A percentile compares a stretch with the other conserved stretches of the same genome.
These are phyloP conservation scores for Cyphomyrus plagiostoma DNA, from an alignment of 2,113 vertebrate genomes.

Conservation along the genomic window DNA sequence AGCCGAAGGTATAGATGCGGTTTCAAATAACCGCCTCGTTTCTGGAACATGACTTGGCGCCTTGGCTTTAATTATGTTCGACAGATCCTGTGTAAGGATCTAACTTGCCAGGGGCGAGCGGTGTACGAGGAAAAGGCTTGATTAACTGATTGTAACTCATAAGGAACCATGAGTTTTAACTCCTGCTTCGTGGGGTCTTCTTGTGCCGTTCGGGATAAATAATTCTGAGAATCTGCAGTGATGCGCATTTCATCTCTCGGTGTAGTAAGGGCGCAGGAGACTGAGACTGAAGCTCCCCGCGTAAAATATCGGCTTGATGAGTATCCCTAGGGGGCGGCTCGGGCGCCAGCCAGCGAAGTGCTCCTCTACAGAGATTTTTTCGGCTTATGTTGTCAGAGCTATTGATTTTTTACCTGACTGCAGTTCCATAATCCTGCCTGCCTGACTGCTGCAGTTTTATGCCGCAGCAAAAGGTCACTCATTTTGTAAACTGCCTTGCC, in stretches of 20 bases:
- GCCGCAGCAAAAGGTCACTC: constrained; percentile 13
- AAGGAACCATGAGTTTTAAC: neutral
- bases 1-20: neutral
- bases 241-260: neutral
- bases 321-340: neutral
- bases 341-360: neutral
- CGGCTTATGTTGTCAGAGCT: neutral
- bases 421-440: neutral
- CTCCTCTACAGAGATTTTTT: neutral
- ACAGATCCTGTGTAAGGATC: neutral
- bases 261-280: neutral
- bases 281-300: neutral
- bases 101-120: neutral
- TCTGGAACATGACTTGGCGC: neutral
- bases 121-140: neutral
- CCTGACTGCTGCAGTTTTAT: constrained; percentile 16
- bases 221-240: constrained; percentile 1
- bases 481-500: neutral
- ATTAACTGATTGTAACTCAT: neutral
- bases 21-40: neutral
- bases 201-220: neutral
- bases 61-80: neutral
- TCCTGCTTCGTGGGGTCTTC: neutral
- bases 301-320: neutral
- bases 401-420: constrained; percentile 13